Evolutionary conservation across 1,140 invertebrate genomes (phyloP), one percentile per base, ranked within the genome.

Genomic region (Adoxophyes honmai): DNA sequence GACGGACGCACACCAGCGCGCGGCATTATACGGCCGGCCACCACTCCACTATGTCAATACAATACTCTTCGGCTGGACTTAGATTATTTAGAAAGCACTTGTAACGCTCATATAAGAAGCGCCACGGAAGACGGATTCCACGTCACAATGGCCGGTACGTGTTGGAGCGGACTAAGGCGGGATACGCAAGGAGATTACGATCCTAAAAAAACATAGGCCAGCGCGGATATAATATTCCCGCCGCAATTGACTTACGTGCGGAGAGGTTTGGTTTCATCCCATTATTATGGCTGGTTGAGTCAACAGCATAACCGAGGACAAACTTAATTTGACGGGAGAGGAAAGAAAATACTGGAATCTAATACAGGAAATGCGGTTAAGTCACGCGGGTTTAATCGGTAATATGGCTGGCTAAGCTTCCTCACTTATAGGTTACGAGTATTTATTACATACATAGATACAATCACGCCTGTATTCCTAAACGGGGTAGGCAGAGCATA

Each of bases 81-180:
- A 88, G 88, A 90, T 90, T 90, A 90, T 90, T 90, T 90, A 90
- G 88, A 90, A 90, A 90, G 89, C 89, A 89, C 89, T 90, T 87
- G 87, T 90, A 89, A 88, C 82, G 86, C 81, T 89, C 89, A 90
- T 90, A 90, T 90, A 90, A 90, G 86, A 90, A 86, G 83, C 81
- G 81, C 75, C 78, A 77, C 75, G 83, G 78, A 86, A 87, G 83
- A 82, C 80, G 84, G 80, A 81, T 88, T 81, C 79, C 60, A 76
- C 81, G 82, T 88, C 86, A 88, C 86, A 88, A 88, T 88, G 81
- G 84, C 71, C 75, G 66, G 76, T 83, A 88, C 86, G 84, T 88
- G 86, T 86, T 78, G 69, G 75, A 68, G 66, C 71, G 66, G 66
- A 65, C 75, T 73, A 62, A 75, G 72, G 60, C 75, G 68, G 83